Evolutionary conservation across 2,113 vertebrate species (phyloP).

Genomic region (Neogobius melanostomus): DNA sequence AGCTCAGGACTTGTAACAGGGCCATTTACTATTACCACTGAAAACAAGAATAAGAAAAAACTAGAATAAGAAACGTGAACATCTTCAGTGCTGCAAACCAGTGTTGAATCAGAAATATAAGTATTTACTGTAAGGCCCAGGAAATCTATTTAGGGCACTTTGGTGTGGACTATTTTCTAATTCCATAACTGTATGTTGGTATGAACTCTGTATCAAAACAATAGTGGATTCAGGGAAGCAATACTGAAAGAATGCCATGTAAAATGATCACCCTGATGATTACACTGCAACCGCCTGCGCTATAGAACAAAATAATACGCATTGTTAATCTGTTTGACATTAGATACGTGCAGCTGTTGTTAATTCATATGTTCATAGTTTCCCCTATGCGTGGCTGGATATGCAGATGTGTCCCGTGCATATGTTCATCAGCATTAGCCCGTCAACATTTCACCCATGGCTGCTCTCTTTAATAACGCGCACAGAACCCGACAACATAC

Average conservation of each 20-base stretch:
- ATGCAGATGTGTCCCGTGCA: slow-evolving; percentile 19
- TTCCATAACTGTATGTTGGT: no score
- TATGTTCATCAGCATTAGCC: slow-evolving; percentile 22
- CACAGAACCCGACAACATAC: slow-evolving; percentile 27
- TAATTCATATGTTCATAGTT: slow-evolving; percentile 4
- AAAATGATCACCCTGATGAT: background rate
- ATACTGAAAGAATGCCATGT: background rate
- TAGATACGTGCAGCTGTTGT: background rate
- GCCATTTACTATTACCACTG: background rate
- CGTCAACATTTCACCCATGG: slow-evolving; percentile 42
- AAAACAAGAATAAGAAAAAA: background rate
- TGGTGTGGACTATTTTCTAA: no score
- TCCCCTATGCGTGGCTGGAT: background rate
- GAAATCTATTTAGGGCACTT: no score
- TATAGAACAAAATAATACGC: background rate
- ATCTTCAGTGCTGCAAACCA: no score
- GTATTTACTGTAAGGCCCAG: no score
- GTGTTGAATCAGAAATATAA: no score
- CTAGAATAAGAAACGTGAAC: no score
- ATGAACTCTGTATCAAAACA: no score
- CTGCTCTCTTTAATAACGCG: slow-evolving; percentile 37
- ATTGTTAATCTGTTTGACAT: background rate
- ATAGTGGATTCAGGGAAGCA: background rate
- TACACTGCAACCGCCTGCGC: background rate
- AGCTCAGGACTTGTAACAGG: background rate